Conservation (phyloP, 2,888 invertebrate genomes). For the Dicranocentrus wangi region DNA sequence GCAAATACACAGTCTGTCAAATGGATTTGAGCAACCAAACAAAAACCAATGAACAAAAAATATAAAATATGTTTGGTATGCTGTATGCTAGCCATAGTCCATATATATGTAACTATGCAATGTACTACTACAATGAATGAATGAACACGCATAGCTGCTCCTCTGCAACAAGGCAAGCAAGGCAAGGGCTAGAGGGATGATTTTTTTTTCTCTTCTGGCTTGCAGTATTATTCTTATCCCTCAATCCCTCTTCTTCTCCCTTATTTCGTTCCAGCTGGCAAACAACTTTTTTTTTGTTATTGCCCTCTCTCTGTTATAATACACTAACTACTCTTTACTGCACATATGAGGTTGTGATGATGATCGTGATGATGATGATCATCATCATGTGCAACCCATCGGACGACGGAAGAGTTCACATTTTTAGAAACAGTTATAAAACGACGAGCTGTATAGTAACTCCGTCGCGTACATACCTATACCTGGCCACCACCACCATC, state of each 20-base stretch:
- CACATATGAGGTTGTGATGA: background rate
- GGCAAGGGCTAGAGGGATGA: conserved; percentile 8
- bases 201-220: background rate
- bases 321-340: background rate
- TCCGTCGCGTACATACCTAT: background rate
- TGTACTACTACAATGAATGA: background rate
- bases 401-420: conserved; percentile 15
- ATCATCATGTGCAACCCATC: background rate
- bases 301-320: background rate
- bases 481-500: background rate
- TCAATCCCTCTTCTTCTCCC: background rate
- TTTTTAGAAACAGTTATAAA: background rate
- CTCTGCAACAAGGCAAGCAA: too few species aligned
- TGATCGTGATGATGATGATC: conserved; percentile 9
- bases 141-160: too few species aligned
- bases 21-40: background rate
- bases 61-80: conserved; percentile 11
- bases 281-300: conserved; percentile 9
- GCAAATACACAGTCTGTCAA: background rate
- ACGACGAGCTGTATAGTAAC: background rate
- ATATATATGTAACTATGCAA: background rate
- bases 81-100: background rate
- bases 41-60: background rate
- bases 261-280: conserved; percentile 30
- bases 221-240: background rate